These are phyloP conservation scores for Drosophila falleni DNA, from an alignment of 2,888 invertebrate species.

Conservation along the genomic window DNA sequence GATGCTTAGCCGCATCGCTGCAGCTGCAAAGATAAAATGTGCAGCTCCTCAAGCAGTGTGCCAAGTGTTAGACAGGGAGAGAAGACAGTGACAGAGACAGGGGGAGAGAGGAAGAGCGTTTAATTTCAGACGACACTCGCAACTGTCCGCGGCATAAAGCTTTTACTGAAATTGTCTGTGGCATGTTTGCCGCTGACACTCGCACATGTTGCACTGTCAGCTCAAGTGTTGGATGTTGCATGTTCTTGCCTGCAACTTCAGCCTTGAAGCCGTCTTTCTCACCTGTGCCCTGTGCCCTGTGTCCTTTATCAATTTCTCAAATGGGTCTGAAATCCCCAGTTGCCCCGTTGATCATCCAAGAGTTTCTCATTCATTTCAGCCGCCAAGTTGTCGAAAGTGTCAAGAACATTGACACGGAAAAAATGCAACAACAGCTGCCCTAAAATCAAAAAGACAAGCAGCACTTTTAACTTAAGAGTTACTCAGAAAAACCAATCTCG, in stretches of 20 bases:
- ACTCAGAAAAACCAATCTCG: conserved; percentile 17
- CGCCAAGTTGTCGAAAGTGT: conserved; percentile 49
- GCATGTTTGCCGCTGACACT: conserved; percentile 56
- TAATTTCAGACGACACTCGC: conserved; percentile 62
- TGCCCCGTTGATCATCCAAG: conserved; percentile 48
- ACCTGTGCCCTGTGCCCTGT: conserved; percentile 52
- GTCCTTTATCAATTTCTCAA: conserved; percentile 77
- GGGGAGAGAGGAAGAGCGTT: conserved; percentile 39
- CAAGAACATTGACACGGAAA: conserved; percentile 21
- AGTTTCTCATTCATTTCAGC: conserved; percentile 52
- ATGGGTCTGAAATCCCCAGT: conserved; percentile 58
- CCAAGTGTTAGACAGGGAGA: conserved; percentile 11
- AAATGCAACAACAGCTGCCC: conserved; percentile 23
- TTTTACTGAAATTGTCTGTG: conserved; percentile 78
- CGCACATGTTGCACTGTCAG: conserved; percentile 77
- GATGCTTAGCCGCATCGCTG: conserved; percentile 74
- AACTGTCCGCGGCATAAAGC: conserved; percentile 63
- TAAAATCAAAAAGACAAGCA: conserved; percentile 8
- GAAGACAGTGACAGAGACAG: not conserved
- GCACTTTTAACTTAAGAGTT: conserved; percentile 35
- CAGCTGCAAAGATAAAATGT: conserved; percentile 64
- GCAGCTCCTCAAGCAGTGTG: conserved; percentile 39
- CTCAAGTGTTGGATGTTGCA: conserved; percentile 58
- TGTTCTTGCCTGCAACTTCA: conserved; percentile 19
- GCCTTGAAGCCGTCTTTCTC: conserved; percentile 31